Percentiles rank a stretch among this genome's conserved stretches.
These are phyloP conservation scores for Hippocampus mohnikei DNA, from an alignment of 2,113 vertebrate species.

Conservation along the genomic window DNA sequence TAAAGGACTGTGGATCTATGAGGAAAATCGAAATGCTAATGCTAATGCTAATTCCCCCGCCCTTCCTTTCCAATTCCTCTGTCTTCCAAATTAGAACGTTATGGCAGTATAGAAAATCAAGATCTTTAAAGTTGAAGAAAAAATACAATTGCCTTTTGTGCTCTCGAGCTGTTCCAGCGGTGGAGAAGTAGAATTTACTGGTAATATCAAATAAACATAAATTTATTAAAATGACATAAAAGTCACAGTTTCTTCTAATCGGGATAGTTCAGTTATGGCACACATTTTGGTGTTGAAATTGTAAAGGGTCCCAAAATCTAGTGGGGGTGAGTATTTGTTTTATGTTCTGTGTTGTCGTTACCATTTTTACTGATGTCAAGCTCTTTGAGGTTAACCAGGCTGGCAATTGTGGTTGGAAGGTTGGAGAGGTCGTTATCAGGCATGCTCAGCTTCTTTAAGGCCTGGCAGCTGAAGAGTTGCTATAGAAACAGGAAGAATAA, in stretches of 20 bases:
- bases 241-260: too few species aligned
- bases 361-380: slow-evolving; percentile 99
- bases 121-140: not conserved
- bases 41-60: not conserved
- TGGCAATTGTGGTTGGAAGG: slow-evolving; percentile 92
- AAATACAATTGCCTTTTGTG: not conserved
- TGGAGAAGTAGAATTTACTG: not conserved
- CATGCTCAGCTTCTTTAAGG: slow-evolving; percentile 93
- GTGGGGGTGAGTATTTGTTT: too few species aligned
- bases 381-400: slow-evolving; percentile 96
- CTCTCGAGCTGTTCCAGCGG: too few species aligned
- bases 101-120: not conserved
- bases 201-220: too few species aligned
- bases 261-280: too few species aligned
- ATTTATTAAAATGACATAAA: too few species aligned
- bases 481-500: slow-evolving; percentile 56
- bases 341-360: slow-evolving; percentile 48
- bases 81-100: not conserved
- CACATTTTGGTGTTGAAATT: too few species aligned
- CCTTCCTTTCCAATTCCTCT: not conserved
- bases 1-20: not conserved
- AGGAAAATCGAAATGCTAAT: not conserved
- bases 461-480: slow-evolving; percentile 99
- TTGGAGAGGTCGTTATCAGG: slow-evolving; percentile 97
- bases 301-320: too few species aligned